phyloP scores from a whole-genome alignment of 1,140 invertebrate species.

The Eurosta solidaginis region DNA sequence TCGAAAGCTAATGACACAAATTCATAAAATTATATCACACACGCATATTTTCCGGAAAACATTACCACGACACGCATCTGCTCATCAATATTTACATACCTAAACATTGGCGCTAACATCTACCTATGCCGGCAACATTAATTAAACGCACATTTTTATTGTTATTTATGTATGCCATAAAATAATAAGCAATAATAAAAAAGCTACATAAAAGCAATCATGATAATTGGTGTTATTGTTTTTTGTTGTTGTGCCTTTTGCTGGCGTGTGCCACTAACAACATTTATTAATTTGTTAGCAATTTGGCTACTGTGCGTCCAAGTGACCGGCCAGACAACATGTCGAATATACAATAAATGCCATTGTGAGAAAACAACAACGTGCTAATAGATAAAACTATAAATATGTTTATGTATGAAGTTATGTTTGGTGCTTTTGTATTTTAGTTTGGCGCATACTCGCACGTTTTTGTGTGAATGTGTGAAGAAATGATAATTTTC shows the following conservation, averaged over 20 bases:
- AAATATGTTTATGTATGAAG: background rate
- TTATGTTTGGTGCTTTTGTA: background rate
- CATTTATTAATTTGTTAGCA: conserved; percentile 16
- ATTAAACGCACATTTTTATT: background rate
- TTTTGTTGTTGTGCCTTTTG: background rate
- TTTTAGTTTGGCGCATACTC: background rate
- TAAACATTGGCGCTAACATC: too few species aligned
- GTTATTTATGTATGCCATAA: background rate
- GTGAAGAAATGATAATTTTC: background rate
- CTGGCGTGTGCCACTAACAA: background rate
- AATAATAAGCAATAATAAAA: background rate
- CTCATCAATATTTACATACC: too few species aligned
- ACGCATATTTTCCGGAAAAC: too few species aligned
- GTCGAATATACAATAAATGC: background rate
- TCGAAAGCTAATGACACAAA: too few species aligned
- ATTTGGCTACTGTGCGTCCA: conserved; percentile 14
- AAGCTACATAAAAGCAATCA: background rate
- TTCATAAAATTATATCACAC: too few species aligned
- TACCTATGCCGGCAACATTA: conserved; percentile 4
- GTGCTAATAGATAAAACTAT: background rate
- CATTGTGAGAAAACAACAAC: background rate
- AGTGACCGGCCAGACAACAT: background rate
- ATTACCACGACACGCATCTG: too few species aligned
- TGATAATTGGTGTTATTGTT: background rate
- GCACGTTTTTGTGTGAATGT: background rate